A percentile compares a stretch with the other conserved stretches of the same genome.
phyloP scores from a whole-genome alignment of 2,888 invertebrate species.

The Heteromurus nitidus region DNA sequence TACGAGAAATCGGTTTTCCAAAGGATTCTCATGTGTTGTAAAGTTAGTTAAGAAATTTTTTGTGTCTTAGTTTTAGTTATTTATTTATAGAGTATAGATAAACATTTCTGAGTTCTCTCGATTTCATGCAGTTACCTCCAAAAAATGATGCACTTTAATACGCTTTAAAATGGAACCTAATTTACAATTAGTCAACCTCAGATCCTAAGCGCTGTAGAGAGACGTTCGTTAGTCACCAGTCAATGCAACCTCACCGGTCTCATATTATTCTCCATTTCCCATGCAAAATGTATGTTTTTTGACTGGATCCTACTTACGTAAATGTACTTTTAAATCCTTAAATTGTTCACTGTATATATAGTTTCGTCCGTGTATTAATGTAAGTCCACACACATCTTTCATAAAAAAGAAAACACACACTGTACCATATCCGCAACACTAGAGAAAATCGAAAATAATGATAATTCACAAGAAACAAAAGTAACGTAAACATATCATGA shows the following conservation, averaged over 20 bases:
- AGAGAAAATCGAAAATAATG: too few species aligned
- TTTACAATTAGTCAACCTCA: background rate
- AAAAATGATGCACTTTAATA: constrained; percentile 49
- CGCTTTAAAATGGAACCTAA: constrained; percentile 45
- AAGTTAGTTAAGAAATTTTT: constrained; percentile 28
- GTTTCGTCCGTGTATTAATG: too few species aligned
- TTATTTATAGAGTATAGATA: constrained; percentile 2
- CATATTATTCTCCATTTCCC: background rate
- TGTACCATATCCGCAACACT: too few species aligned
- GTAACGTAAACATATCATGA: too few species aligned
- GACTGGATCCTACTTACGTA: too few species aligned
- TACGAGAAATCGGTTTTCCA: constrained; percentile 53
- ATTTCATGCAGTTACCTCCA: constrained; percentile 41
- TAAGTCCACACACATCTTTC: too few species aligned
- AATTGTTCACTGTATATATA: too few species aligned
- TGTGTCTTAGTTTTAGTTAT: background rate
- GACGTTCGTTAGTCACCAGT: background rate
- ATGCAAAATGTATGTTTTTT: background rate
- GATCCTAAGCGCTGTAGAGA: background rate
- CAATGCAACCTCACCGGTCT: background rate
- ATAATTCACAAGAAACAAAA: too few species aligned
- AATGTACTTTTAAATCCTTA: too few species aligned
- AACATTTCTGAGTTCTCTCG: background rate
- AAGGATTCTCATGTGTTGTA: constrained; percentile 61
- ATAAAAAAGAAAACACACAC: too few species aligned